phyloP scores from a whole-genome alignment of 2,797 vertebrate genomes.

The Enoplosus armatus region DNA sequence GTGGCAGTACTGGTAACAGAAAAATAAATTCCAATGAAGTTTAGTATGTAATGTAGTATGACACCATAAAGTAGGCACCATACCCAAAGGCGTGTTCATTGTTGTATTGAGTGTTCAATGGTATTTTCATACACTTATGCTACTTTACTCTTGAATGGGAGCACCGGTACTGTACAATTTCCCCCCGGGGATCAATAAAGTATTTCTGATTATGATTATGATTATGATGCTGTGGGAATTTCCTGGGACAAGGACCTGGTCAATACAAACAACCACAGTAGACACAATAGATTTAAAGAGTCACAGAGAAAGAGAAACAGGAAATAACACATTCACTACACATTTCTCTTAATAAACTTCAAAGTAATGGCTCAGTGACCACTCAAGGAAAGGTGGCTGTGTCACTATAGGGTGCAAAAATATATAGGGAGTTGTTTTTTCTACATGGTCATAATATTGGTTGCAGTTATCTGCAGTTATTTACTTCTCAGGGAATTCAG shows the following conservation, averaged over 20 bases:
- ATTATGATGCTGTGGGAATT: background rate
- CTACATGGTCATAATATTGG: too few relatives aligned
- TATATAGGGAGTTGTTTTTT: too few relatives aligned
- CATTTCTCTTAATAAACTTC: background rate
- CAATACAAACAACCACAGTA: background rate
- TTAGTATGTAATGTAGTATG: background rate
- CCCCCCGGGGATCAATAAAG: too few relatives aligned
- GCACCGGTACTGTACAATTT: too few relatives aligned
- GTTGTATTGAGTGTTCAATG: background rate
- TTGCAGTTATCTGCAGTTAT: background rate
- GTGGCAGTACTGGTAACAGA: background rate
- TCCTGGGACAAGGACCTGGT: background rate
- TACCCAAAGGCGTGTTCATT: accelerated
- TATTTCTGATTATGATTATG: too few relatives aligned
- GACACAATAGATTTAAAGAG: background rate
- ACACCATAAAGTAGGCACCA: background rate
- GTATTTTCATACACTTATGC: too few relatives aligned
- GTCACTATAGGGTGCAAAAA: too few relatives aligned
- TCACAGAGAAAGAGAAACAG: background rate
- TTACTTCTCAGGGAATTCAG: background rate
- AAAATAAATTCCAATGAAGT: background rate
- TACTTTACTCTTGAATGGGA: too few relatives aligned
- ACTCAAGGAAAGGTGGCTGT: background rate
- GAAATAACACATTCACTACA: background rate
- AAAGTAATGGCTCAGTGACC: background rate